Evolutionary conservation across 2,888 invertebrate species (phyloP), one percentile per base, ranked within the genome.

Genomic region (Clistopyga incitator): DNA sequence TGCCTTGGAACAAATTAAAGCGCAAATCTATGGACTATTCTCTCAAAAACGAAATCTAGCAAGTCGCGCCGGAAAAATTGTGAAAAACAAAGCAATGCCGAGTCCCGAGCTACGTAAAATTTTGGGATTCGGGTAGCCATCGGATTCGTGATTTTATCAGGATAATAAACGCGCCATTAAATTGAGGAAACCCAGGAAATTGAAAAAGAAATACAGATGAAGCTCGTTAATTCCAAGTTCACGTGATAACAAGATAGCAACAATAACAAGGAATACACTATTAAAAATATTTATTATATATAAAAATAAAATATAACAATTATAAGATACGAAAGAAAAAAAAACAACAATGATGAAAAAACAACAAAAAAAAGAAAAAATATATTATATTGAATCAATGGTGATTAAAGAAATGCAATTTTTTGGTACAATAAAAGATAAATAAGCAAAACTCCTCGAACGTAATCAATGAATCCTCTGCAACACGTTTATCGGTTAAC

Each of bases 381-480:
- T 90, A 90, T 90, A 90, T 90, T 90, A 90, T 90, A 90, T 90
- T 87, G 88, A 90, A 89, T 89, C 88, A 88, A 90, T 87, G 88
- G 89, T 88, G 89, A 90, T 89, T 88, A 87, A 90, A 89, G 85
- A 86, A 88, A 90, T 90, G 88, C 87, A 88, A 90, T 90, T 90
- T 90, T 90, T 90, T 90, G 90, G 90, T 90, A 90, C 90, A 90
- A 90, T 90, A 90, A 90, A 90, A 87, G 72, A 80, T 85, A 88
- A 89, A 90, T 54, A 84, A 88, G 11, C n/a, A 82, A 56, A 70
- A 47, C 2, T 23, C 42, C 50, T 29, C 8, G 45, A 29, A 45
- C 45, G 15, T 15, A 18, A n/a, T 72, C 72, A 72, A 42, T 72
- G 38, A 45, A 45, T 59, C 56, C 54, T 54, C 0, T 47, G 52